Evolutionary conservation across 2,888 invertebrate genomes (phyloP), one percentile per base, ranked within the genome.

Genomic region (Nomada flava): DNA sequence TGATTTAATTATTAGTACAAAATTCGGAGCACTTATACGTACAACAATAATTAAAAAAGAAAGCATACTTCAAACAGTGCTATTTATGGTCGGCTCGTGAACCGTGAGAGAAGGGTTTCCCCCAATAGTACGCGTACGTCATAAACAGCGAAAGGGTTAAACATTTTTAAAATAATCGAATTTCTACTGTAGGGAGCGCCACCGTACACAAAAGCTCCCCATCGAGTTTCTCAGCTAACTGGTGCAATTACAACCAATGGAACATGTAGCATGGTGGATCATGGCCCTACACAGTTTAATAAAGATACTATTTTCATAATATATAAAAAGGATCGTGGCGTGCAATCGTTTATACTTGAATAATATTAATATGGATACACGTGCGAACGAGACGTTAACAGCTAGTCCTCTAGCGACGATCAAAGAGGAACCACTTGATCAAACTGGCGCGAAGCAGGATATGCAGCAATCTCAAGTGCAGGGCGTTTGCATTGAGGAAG

Each of bases 401-500:
- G 81, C 87, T 55, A 82, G 88, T 57, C 82, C 91, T n/a, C 65
- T 82, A 29, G 88, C 88, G 13, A 82, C 82, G 64, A 91, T 93
- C 5, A 93, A 93, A 70, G 92, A 92, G 36, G 93, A 93, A 76
- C 90, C 91, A 3, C 62, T 88, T 11, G 93, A 93, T 42, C 91
- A 88, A 84, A 78, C 74, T 64, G 79, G 78, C 67, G 80, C 74
- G 42, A 89, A 86, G 77, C 90, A 89, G 76, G 89, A 91, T 74
- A 76, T 82, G 63, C 91, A 91, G 75, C 91, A 91, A 74, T 82
- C 86, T 18, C 90, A 89, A 82, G 71, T 87, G 26, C 87, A 89
- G 80, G 87, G 86, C 76, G 85, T 85, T 65, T 82, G 82, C 60
- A 90, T 86, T 3, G 93, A 93, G 11, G 92, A 92, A 57, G 92